Evolutionary conservation across 1,140 invertebrate species (phyloP), one percentile per base, ranked within the genome.

Genomic region (Drosophila tropicalis): DNA sequence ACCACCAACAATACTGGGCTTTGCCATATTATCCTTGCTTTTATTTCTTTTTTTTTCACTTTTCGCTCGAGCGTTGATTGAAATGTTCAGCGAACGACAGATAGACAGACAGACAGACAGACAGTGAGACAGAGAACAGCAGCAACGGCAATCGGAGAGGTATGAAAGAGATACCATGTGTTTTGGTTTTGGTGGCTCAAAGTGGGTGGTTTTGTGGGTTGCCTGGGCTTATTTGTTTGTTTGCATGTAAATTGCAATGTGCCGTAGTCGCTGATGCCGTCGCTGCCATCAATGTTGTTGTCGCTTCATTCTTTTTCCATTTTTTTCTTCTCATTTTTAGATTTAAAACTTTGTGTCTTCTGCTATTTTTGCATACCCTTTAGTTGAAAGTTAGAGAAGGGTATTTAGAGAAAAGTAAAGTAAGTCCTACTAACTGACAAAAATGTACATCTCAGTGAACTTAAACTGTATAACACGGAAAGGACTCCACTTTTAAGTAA

Each of bases 1-100:
- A 22, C 44, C 44, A 51, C 44, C 17, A 51, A 22, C 44, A 51
- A 51, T n/a, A 51, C 44, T 22, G 44, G 44, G 44, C 7, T 9
- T 44, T 55, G 75, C 63, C 79, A 83, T 77, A 87, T 89, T 87
- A 87, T 87, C 84, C 79, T 87, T 82, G 76, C 76, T 79, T 87
- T 83, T 87, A 87, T 89, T 87, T 86, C 83, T 87, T 86, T 22
- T 22, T 84, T 76, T 82, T 71, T 70, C 72, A 83, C 85, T 83
- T 86, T 87, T 87, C 79, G 87, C 83, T 86, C 80, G 84, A 89
- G 80, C 83, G 83, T 89, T 87, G 83, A 87, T 87, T 87, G 83
- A 87, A 87, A 87, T 87, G 83, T 89, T 87, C 79, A 79, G 58
- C 84, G 76, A 84, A 72, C 81, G 51, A 78, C 67, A 64, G 40